Conservation (phyloP, 2,113 vertebrate species). For the Copsychus sechellarum region DNA sequence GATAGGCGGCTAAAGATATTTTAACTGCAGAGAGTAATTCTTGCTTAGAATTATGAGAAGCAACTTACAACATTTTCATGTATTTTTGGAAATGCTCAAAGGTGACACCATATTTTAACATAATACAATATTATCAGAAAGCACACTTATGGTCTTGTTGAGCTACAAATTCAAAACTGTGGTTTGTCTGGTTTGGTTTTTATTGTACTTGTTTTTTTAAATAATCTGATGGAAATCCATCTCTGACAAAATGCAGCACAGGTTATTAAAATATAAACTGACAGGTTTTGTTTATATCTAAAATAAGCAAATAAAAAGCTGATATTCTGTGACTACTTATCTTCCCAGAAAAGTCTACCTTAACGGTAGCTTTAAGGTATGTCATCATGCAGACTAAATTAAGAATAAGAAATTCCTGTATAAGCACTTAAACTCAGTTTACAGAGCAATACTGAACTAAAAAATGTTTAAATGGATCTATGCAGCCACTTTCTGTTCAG, state of each 20-base stretch:
- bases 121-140: background rate
- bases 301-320: background rate
- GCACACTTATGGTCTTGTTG: background rate
- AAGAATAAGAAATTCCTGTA: background rate
- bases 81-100: background rate
- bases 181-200: background rate
- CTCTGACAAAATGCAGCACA: background rate
- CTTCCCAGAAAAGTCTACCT: background rate
- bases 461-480: background rate
- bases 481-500: background rate
- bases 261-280: background rate
- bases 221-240: background rate
- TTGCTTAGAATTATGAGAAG: background rate
- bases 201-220: background rate
- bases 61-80: rapidly evolving
- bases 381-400: background rate
- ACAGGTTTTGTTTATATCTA: background rate
- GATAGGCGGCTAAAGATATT: background rate
- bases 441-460: background rate
- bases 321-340: background rate
- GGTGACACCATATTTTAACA: background rate
- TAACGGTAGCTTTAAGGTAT: background rate
- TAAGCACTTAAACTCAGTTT: background rate
- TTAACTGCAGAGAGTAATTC: background rate
- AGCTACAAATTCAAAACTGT: background rate